phyloP scores from a whole-genome alignment of 35 echinoderm and acorn worm genomes.

The Diadema setosum region DNA sequence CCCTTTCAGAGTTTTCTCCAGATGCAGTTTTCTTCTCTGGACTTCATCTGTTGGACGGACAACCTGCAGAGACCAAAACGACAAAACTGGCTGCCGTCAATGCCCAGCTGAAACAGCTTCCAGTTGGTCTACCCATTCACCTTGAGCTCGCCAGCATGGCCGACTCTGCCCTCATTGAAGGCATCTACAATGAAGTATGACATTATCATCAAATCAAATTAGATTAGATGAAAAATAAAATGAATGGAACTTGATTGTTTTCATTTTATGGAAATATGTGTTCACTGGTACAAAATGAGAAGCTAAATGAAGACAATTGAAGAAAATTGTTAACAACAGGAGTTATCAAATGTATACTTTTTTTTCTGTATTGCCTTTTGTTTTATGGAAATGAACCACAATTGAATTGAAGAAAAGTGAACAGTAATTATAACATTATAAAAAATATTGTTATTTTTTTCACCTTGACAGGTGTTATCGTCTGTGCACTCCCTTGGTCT shows the following conservation, averaged over 20 bases:
- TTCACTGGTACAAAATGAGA: too few species aligned
- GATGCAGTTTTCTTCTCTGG: constrained; percentile 86
- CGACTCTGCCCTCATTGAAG: constrained; percentile 30
- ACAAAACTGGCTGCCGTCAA: constrained; percentile 17
- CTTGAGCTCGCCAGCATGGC: constrained; percentile 93
- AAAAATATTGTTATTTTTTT: background rate
- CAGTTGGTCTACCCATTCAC: constrained; percentile 55
- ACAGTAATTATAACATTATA: too few species aligned
- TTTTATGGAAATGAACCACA: too few species aligned
- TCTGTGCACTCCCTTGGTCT: constrained; percentile 79
- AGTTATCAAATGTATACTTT: too few species aligned
- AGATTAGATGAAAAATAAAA: background rate
- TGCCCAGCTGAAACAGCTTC: constrained; percentile 33
- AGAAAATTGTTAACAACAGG: too few species aligned
- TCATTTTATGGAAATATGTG: too few species aligned
- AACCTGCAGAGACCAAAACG: background rate
- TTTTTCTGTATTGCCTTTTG: too few species aligned
- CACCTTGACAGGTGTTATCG: constrained; percentile 64
- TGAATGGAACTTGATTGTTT: too few species aligned
- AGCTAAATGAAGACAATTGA: too few species aligned
- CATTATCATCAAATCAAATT: background rate
- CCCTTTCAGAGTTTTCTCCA: constrained; percentile 58
- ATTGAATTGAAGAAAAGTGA: too few species aligned
- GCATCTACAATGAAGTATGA: background rate
- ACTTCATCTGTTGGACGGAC: constrained; percentile 79